These are phyloP conservation scores for Pseudomyrmex dendroicus DNA, from an alignment of 1,140 invertebrate species.

Conservation along the genomic window DNA sequence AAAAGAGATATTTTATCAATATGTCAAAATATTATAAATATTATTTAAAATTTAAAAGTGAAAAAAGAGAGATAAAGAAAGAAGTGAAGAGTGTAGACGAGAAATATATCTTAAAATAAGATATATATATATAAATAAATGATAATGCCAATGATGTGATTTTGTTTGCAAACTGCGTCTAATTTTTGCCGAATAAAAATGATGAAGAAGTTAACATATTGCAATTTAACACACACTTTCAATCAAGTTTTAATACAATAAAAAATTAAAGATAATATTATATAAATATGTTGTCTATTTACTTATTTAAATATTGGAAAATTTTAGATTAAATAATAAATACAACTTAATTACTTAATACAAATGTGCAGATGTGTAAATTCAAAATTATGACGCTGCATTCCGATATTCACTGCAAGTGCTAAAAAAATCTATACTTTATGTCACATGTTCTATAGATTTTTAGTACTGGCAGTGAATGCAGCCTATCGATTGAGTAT, in stretches of 20 bases:
- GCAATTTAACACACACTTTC: background rate
- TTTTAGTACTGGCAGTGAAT: no score
- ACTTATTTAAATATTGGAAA: no score
- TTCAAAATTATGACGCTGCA: no score
- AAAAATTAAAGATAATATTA: no score
- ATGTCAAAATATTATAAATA: background rate
- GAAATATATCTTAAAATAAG: background rate
- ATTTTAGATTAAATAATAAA: no score
- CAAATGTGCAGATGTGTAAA: no score
- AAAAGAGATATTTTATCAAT: background rate
- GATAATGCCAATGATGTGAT: background rate
- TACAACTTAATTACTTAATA: no score
- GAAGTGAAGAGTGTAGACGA: background rate
- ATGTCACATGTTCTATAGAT: no score
- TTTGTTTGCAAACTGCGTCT: background rate
- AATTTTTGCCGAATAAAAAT: slow-evolving; percentile 1
- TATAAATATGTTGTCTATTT: no score
- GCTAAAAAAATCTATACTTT: no score
- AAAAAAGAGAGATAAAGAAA: background rate
- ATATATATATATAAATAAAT: background rate
- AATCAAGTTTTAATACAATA: background rate
- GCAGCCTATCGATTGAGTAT: no score
- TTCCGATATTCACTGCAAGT: no score
- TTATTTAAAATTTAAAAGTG: background rate
- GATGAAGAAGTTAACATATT: background rate